A percentile compares a stretch with the other conserved stretches of the same genome.
phyloP scores from a whole-genome alignment of 1,140 invertebrate genomes.

The Drosophila saltans region DNA sequence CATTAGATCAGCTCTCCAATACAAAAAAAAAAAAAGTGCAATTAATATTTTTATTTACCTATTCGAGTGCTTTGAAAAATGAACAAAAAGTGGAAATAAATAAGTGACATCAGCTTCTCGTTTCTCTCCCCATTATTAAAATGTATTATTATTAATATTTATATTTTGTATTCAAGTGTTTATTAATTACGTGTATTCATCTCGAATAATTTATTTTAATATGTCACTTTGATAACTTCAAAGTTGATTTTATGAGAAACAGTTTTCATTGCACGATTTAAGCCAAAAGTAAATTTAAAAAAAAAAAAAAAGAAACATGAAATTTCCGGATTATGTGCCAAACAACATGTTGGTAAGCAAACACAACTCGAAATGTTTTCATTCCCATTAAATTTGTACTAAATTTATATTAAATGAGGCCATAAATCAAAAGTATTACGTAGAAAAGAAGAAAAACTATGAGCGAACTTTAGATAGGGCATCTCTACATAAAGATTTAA shows the following conservation, averaged over 20 bases:
- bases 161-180: slow-evolving; percentile 34
- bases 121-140: background rate
- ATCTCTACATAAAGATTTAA: slow-evolving; percentile 23
- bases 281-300: slow-evolving; percentile 27
- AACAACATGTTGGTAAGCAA: slow-evolving; percentile 80
- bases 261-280: slow-evolving; percentile 53
- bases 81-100: slow-evolving; percentile 42
- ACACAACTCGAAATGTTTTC: slow-evolving; percentile 35
- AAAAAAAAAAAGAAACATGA: slow-evolving; percentile 60
- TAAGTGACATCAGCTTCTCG: slow-evolving; percentile 68
- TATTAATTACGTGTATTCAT: slow-evolving; percentile 59
- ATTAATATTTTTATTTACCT: slow-evolving; percentile 41
- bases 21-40: slow-evolving; percentile 44
- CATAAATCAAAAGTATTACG: slow-evolving; percentile 53
- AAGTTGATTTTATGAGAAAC: slow-evolving; percentile 63
- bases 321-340: slow-evolving; percentile 80
- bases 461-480: slow-evolving; percentile 19
- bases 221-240: slow-evolving; percentile 62
- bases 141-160: slow-evolving; percentile 32
- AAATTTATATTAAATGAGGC: slow-evolving; percentile 43
- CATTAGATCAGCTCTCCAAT: slow-evolving; percentile 59
- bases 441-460: too few relatives aligned
- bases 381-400: slow-evolving; percentile 53
- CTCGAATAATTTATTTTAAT: slow-evolving; percentile 44
- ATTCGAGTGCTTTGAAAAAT: slow-evolving; percentile 18